These are phyloP conservation scores for Grapholita molesta DNA, from an alignment of 1,140 invertebrate species.

Conservation along the genomic window DNA sequence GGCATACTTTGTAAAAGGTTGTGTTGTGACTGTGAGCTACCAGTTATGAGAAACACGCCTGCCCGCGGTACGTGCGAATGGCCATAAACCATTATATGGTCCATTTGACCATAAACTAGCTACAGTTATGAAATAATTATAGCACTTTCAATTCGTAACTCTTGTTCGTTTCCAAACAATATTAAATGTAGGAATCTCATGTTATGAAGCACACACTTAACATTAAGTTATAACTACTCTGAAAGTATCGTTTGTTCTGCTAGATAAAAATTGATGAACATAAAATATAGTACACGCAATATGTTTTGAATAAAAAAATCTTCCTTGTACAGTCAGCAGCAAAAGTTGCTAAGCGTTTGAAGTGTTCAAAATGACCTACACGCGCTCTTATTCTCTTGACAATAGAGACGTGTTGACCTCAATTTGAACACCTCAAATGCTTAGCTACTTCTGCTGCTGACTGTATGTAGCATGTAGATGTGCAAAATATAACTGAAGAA, in stretches of 20 bases:
- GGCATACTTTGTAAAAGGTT: background rate
- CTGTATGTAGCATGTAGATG: too few species aligned
- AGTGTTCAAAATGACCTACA: too few species aligned
- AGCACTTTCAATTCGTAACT: background rate
- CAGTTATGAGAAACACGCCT: background rate
- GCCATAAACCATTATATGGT: background rate
- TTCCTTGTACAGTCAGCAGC: background rate
- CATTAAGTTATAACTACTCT: background rate
- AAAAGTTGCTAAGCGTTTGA: too few species aligned
- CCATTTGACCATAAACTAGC: constrained; percentile 5
- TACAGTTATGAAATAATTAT: constrained; percentile 3
- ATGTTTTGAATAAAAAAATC: background rate
- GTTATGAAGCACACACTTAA: background rate
- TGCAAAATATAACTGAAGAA: too few species aligned
- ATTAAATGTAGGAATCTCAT: background rate
- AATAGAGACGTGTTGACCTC: too few species aligned
- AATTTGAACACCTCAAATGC: too few species aligned
- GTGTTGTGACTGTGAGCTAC: background rate
- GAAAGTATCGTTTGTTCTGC: background rate
- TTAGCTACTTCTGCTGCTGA: too few species aligned
- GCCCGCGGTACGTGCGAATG: background rate
- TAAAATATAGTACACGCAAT: background rate
- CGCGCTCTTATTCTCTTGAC: too few species aligned
- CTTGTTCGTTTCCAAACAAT: background rate
- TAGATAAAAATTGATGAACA: too few species aligned